Evolutionary conservation across 1,140 invertebrate species (phyloP).

Genomic region (Araneus ventricosus): DNA sequence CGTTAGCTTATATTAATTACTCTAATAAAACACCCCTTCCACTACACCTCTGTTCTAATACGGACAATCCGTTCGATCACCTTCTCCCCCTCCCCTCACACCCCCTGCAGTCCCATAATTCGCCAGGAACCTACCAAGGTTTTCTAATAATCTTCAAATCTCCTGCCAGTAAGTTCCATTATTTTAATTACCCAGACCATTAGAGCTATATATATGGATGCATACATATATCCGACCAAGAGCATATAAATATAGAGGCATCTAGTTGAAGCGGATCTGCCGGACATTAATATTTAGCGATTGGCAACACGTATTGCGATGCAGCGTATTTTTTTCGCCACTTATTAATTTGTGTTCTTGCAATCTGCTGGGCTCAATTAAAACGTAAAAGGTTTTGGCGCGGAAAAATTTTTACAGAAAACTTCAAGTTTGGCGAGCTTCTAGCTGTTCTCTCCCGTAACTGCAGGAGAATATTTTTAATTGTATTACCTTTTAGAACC

Average conservation of each 20-base stretch:
- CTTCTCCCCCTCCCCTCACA: neutral
- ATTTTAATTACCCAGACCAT: constrained; percentile 71
- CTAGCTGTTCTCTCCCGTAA: neutral
- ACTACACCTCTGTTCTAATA: constrained; percentile 23
- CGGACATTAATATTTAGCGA: constrained; percentile 73
- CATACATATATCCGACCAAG: constrained; percentile 47
- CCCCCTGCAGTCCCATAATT: constrained; percentile 49
- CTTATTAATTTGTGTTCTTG: constrained; percentile 72
- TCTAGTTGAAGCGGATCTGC: constrained; percentile 42
- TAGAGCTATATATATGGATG: constrained; percentile 58
- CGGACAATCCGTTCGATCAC: constrained; percentile 32
- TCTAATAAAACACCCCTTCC: constrained; percentile 70
- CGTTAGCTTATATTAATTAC: constrained; percentile 75
- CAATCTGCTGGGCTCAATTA: constrained; percentile 62
- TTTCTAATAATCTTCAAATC: constrained; percentile 73
- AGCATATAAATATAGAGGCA: constrained; percentile 40
- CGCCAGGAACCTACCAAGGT: constrained; percentile 47
- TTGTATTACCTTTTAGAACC: constrained; percentile 60
- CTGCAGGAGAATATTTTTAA: constrained; percentile 62
- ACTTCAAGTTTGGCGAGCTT: constrained; percentile 49
- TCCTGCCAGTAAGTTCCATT: constrained; percentile 70
- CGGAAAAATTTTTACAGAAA: constrained; percentile 64
- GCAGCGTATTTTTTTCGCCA: constrained; percentile 54
- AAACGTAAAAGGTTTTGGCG: constrained; percentile 66
- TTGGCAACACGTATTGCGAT: constrained; percentile 61